Percentiles rank a stretch among this genome's conserved stretches.
phyloP scores from a whole-genome alignment of 30 jellyfish, hydroid and myxozoan species.

The Morbakka virulenta region DNA sequence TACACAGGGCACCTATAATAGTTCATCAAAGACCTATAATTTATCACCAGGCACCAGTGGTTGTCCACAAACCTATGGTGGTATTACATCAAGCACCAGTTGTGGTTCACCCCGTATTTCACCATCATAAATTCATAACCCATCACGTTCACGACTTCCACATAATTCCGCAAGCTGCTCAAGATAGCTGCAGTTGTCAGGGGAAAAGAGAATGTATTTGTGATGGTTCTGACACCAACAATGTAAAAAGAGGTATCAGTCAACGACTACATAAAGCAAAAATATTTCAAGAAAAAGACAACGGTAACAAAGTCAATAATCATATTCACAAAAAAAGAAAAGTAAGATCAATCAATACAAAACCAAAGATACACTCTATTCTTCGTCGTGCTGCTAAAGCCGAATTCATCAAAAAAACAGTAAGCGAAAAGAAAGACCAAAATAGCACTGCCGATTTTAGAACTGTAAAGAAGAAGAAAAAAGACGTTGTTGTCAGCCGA shows the following conservation, averaged over 20 bases:
- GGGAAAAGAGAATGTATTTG: slow-evolving; percentile 88
- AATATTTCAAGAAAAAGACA: too few relatives aligned
- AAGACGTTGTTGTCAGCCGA: slow-evolving; percentile 92
- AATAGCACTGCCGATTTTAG: slow-evolving; percentile 34
- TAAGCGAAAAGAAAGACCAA: background rate
- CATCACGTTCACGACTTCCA: slow-evolving; percentile 86
- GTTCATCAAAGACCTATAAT: slow-evolving; percentile 78
- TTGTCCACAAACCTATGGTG: slow-evolving; percentile 72
- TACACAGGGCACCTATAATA: slow-evolving; percentile 77
- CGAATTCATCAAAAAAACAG: background rate
- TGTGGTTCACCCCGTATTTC: slow-evolving; percentile 74
- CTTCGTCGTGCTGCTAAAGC: background rate
- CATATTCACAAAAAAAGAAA: background rate
- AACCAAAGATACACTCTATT: background rate
- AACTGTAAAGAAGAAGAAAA: slow-evolving; percentile 85
- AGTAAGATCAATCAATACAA: too few relatives aligned
- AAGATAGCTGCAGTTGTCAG: slow-evolving; percentile 61
- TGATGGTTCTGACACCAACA: slow-evolving; percentile 12
- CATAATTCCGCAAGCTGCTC: slow-evolving; percentile 62
- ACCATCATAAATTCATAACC: slow-evolving; percentile 70
- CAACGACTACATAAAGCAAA: background rate
- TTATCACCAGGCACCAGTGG: slow-evolving; percentile 83
- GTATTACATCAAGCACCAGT: slow-evolving; percentile 75
- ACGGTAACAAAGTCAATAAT: background rate
- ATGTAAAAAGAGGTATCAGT: background rate